Percentiles rank a stretch among this genome's conserved stretches.
Conservation (phyloP, 2,797 vertebrate species). For the Parotocinclus haroldoi region DNA sequence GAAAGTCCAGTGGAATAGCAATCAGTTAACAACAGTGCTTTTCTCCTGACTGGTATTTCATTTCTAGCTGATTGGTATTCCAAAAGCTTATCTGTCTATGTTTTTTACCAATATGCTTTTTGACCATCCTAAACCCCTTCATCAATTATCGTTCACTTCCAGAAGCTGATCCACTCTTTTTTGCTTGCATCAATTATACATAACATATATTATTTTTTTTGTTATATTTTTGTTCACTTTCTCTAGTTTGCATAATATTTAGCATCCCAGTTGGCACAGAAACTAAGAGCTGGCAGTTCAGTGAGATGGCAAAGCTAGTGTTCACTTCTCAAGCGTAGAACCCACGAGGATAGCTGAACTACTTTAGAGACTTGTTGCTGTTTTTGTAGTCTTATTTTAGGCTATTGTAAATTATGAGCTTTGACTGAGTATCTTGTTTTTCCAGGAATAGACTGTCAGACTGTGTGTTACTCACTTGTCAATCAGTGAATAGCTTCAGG, state of each 20-base stretch:
- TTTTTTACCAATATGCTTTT: background rate
- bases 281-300: conserved; percentile 47
- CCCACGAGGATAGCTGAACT: conserved; percentile 19
- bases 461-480: conserved; percentile 18
- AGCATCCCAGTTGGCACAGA: conserved; percentile 53
- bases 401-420: conserved; percentile 24
- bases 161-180: conserved; percentile 41
- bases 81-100: no score
- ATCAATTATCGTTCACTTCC: conserved; percentile 47
- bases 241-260: conserved; percentile 58
- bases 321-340: conserved; percentile 35
- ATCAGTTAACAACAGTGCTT: no score
- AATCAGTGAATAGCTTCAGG: background rate
- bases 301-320: conserved; percentile 38
- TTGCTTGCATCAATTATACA: conserved; percentile 62
- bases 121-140: conserved; percentile 29
- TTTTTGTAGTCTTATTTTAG: conserved; percentile 16
- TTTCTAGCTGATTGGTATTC: no score
- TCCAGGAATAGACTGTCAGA: conserved; percentile 19
- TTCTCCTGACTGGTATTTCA: no score
- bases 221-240: conserved; percentile 48
- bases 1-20: no score
- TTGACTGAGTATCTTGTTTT: conserved; percentile 24
- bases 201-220: conserved; percentile 61
- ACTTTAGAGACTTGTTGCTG: conserved; percentile 10